Base-by-base conservation (phyloP, 1,140 invertebrate genomes). In the Rhynchophorus ferrugineus region DNA sequence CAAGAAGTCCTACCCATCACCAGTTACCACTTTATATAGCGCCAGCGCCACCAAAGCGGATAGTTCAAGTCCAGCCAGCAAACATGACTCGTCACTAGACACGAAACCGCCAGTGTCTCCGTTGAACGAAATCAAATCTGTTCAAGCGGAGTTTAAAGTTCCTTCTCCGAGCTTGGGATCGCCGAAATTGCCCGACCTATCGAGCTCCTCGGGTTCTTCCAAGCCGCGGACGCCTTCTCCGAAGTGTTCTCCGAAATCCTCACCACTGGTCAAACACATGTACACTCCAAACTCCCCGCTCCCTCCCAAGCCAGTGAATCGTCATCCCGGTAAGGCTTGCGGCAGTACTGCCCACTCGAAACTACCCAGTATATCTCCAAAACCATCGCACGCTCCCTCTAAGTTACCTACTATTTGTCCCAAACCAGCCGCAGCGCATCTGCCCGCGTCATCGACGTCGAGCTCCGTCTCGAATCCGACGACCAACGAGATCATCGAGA, bases 401-500 rank as follows among this genome's bases (percentile, higher is more conserved):
- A 33, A 24, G 41, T 19, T 17, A n/a, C 16, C 19, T 21, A n/a
- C 39, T n/a, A n/a, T n/a, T n/a, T n/a, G 18, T 17, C 41, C 45
- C 16, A 44, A 35, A 8, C 36, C 51, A 24, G 38, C 47, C 3
- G 19, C 21, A 6, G 5, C 42, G 5, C 22, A 14, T 20, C 7
- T 13, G 22, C 19, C 42, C 13, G 14, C 50, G 7, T 21, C 33
- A 24, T 5, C 41, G 16, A n/a, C 35, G 6, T 19, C 8, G 20
- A 46, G 22, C 3, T 42, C 18, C 42, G 14, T 29, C 48, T 8
- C 24, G 21, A n/a, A n/a, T n/a, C 20, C 67, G 17, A 64, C 45
- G 33, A 56, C 64, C 1, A 68, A 69, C 46, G 61, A 69, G 44
- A 52, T 69, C 3, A 41, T 68, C 20, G 68, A 68, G 44, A 69